Conservation (phyloP, 2,113 vertebrate species). For the Macquaria ambigua region DNA sequence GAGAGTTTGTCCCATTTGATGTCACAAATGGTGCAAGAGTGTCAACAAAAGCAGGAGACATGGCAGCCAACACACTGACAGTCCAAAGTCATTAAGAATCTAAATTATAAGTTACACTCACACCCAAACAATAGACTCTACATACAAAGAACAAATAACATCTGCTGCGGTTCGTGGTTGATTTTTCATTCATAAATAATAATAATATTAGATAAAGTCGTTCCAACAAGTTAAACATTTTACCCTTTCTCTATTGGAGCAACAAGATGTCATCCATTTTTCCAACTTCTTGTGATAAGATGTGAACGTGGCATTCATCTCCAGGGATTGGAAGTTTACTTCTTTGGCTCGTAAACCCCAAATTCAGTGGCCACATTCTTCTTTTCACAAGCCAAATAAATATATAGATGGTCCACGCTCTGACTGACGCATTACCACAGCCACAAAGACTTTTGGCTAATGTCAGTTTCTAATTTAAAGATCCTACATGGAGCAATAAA, state of each 20-base stretch:
- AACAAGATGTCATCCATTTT: neutral
- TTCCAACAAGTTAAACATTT: neutral
- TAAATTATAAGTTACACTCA: slow-evolving; percentile 57
- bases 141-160: slow-evolving; percentile 5
- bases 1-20: neutral
- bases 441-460: neutral
- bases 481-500: neutral
- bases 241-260: neutral
- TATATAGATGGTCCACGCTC: neutral
- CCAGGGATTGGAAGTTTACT: neutral
- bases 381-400: slow-evolving; percentile 14
- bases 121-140: slow-evolving; percentile 21
- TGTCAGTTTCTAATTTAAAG: neutral
- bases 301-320: neutral
- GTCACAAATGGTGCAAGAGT: slow-evolving; percentile 17
- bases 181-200: slow-evolving; percentile 67
- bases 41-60: neutral
- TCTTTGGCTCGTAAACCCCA: slow-evolving; percentile 32
- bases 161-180: slow-evolving; percentile 32
- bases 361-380: slow-evolving; percentile 3
- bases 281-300: neutral
- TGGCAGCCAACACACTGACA: neutral
- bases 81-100: slow-evolving; percentile 6
- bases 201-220: slow-evolving; percentile 36
- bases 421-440: neutral